Conservation (phyloP, 2,888 invertebrate genomes). For the Drosophila ochracea region DNA sequence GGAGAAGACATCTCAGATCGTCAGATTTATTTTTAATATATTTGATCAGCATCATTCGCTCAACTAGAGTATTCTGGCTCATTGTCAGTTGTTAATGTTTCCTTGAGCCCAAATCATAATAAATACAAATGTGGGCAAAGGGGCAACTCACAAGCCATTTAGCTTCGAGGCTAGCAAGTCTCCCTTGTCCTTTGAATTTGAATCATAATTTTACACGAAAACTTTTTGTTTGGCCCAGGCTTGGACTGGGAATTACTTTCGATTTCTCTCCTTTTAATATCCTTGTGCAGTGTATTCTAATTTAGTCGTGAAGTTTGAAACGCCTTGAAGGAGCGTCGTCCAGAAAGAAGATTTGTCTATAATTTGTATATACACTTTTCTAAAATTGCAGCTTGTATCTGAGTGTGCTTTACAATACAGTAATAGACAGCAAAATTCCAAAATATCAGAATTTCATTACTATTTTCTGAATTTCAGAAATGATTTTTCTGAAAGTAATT, state of each 20-base stretch:
- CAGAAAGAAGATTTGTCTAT: background rate
- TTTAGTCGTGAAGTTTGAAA: background rate
- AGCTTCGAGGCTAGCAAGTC: background rate
- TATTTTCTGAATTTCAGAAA: too few species aligned
- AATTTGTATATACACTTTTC: background rate
- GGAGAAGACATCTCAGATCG: background rate
- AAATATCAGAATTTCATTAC: too few species aligned
- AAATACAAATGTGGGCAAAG: background rate
- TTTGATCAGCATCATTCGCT: background rate
- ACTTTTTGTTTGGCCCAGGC: slow-evolving; percentile 48
- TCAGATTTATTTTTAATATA: background rate
- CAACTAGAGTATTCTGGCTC: background rate
- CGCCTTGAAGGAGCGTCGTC: background rate
- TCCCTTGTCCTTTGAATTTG: slow-evolving; percentile 67
- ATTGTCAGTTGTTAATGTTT: background rate
- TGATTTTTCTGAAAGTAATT: too few species aligned
- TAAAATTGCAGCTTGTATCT: background rate
- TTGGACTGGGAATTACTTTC: slow-evolving; percentile 10
- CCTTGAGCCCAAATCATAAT: background rate
- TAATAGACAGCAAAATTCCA: background rate
- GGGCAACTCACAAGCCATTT: background rate
- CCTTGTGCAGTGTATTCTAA: background rate
- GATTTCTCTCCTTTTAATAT: background rate
- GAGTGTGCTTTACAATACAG: background rate
- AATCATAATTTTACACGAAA: slow-evolving; percentile 72